A percentile compares a stretch with the other conserved stretches of the same genome.
These are phyloP conservation scores for Anguilla japonica DNA, from an alignment of 2,113 vertebrate species.

Conservation along the genomic window DNA sequence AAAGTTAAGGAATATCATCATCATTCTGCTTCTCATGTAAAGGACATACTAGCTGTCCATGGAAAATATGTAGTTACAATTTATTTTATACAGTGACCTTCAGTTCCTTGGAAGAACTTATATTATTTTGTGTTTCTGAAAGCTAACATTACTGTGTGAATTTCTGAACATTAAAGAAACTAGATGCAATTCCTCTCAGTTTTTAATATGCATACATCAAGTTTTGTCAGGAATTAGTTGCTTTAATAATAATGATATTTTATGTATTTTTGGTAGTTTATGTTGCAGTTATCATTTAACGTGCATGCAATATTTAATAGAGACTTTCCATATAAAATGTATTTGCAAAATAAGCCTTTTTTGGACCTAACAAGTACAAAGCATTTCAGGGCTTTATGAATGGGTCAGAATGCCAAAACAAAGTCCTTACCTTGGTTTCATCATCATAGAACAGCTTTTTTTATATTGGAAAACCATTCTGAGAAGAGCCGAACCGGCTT, in stretches of 20 bases:
- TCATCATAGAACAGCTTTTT: not conserved
- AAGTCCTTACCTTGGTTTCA: not conserved
- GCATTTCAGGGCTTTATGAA: not conserved
- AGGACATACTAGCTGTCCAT: too few species aligned
- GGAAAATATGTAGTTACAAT: too few species aligned
- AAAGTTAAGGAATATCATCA: not conserved
- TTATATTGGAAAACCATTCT: not conserved
- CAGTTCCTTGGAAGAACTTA: too few species aligned
- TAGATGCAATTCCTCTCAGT: too few species aligned
- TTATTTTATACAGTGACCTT: too few species aligned
- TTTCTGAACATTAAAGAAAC: too few species aligned
- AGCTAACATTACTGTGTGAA: too few species aligned
- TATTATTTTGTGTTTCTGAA: too few species aligned
- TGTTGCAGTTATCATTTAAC: not conserved
- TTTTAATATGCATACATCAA: too few species aligned
- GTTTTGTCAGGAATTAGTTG: too few species aligned
- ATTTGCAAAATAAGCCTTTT: not conserved
- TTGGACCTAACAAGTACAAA: not conserved
- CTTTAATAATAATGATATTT: too few species aligned
- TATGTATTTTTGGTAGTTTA: not conserved
- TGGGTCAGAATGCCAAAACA: not conserved
- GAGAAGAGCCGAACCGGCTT: not conserved
- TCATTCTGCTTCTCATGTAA: not conserved
- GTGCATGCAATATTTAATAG: not conserved
- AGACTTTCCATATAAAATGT: not conserved